These are phyloP conservation scores for Atta colombica DNA, from an alignment of 1,140 invertebrate genomes.

Conservation along the genomic window DNA sequence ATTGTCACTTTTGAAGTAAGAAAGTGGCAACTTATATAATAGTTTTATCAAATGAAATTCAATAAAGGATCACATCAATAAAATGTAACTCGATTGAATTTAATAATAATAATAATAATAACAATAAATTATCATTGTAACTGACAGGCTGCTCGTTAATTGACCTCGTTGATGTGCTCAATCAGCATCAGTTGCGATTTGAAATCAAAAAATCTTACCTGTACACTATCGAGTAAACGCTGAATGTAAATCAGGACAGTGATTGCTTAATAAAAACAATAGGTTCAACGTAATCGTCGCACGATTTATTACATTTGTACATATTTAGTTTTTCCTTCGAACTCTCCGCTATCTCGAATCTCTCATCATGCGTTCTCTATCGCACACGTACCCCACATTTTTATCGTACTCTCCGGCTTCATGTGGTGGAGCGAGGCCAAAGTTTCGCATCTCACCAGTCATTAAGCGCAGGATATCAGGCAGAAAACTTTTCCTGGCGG, in stretches of 20 bases:
- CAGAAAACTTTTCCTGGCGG: conserved; percentile 66
- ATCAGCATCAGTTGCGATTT: not conserved
- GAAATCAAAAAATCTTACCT: not conserved
- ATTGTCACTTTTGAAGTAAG: too few species aligned
- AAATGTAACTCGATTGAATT: not conserved
- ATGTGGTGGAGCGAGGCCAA: conserved; percentile 7
- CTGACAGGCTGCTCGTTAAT: not conserved
- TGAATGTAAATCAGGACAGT: conserved; percentile 26
- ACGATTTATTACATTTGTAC: conserved; percentile 85
- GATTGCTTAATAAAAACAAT: conserved; percentile 31
- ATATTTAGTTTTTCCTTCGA: conserved; percentile 74
- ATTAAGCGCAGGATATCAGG: conserved; percentile 51
- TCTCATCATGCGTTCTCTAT: conserved; percentile 29
- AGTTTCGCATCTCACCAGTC: not conserved
- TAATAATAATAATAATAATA: not conserved
- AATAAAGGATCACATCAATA: not conserved
- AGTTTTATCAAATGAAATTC: not conserved
- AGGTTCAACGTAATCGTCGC: conserved; percentile 82
- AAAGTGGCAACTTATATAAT: not conserved
- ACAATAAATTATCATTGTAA: not conserved
- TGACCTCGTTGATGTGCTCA: not conserved
- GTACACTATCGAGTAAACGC: not conserved
- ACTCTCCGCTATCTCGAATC: conserved; percentile 57
- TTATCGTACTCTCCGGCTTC: conserved; percentile 17
- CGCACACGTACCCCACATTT: conserved; percentile 32